Percentiles rank a stretch among this genome's conserved stretches.
Evolutionary conservation across 2,797 vertebrate species (phyloP).

Genomic region (Hafferia zeledoni): DNA sequence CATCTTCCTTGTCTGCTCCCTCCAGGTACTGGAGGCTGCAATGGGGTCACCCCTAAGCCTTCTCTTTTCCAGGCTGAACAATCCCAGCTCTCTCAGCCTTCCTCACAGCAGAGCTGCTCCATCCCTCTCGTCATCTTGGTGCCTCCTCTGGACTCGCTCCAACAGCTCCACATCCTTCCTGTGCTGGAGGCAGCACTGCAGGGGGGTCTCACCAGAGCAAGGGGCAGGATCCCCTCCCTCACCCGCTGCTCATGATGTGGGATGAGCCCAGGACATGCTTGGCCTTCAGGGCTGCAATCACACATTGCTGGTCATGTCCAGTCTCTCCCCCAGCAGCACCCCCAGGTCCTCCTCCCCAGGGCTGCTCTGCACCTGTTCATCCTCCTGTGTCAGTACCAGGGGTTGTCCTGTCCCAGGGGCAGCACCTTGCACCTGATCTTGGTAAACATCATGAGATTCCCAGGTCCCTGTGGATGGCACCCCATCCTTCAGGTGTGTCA

Average conservation of each 20-base stretch:
- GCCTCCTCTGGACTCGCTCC: neutral
- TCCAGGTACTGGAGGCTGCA: too few relatives aligned
- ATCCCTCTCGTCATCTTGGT: neutral
- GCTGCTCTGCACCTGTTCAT: neutral
- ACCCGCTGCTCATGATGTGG: neutral
- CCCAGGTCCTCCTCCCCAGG: neutral
- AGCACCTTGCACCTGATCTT: neutral
- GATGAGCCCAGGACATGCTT: neutral
- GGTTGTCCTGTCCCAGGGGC: neutral
- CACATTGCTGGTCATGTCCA: neutral
- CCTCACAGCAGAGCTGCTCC: neutral
- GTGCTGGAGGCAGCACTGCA: neutral
- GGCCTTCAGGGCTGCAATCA: neutral
- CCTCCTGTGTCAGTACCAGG: neutral
- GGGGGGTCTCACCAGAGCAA: neutral
- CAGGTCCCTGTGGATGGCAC: neutral
- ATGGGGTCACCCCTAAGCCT: neutral
- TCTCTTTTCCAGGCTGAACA: neutral
- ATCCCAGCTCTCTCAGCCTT: neutral
- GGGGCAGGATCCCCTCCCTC: neutral
- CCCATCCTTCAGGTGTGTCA: neutral
- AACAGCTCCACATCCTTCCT: neutral
- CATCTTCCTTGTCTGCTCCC: accelerated
- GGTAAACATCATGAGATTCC: neutral
- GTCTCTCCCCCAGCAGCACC: neutral